Evolutionary conservation across 2,113 vertebrate genomes (phyloP), one percentile per base, ranked within the genome.

Genomic region (Charina bottae): DNA sequence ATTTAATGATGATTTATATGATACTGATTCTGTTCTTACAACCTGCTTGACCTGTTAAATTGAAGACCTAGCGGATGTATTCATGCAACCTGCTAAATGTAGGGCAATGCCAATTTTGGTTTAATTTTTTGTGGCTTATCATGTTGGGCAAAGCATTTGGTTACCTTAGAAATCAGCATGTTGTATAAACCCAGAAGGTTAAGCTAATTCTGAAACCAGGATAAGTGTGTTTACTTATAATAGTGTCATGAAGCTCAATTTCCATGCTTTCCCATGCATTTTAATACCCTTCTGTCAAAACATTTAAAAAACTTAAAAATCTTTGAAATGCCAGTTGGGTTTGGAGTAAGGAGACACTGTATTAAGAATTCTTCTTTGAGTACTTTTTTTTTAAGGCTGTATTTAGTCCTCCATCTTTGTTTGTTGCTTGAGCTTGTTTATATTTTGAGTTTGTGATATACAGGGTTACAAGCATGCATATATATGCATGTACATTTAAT

Each of bases 301-400:
- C 46, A 58, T 78, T 78, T 21, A 42, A 78, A 42, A 19, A 78
- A 21, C 9, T 9, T 78, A n/a, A 53, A 93, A 6, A 0, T 83
- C 92, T 93, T 85, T 10, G 0, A 37, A 0, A 0, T 62, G 90
- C 78, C n/a, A 26, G 0, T 0, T 0, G 90, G 83, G 26, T 83
- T 33, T 49, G 88, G 17, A 93, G 56, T 58, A 72, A 90, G 72
- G 94, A 46, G 83, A 93, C 92, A 59, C 93, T 92, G 90, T 68
- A n/a, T 90, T 89, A 87, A 13, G 2, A 0, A n/a, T 12, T 3
- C 0, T 17, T 55, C 15, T 1, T 0, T 85, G 55, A 89, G 56
- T 7, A 24, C 84, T 55, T 83, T 58, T 60, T 49, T 56, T 42
- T 83, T 58, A 89, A 64, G 42, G 19, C 24, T 37, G 24, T 49